A percentile compares a stretch with the other conserved stretches of the same genome.
Evolutionary conservation across 2,888 invertebrate genomes (phyloP).

Genomic region (Timema podura): DNA sequence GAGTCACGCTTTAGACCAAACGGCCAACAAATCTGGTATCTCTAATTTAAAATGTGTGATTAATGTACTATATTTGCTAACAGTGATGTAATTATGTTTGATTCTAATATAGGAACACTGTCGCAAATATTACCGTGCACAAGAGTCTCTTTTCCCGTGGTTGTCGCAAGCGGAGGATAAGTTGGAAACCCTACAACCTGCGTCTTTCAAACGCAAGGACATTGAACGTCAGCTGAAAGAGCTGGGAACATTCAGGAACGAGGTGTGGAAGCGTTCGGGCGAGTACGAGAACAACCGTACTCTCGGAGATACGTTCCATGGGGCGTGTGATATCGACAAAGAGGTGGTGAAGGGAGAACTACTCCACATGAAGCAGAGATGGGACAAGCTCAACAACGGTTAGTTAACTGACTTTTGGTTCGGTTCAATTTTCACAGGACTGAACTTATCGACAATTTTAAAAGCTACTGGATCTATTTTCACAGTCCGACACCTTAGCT

Average conservation of each 20-base stretch:
- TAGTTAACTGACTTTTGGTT: too few relatives aligned
- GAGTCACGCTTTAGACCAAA: too few relatives aligned
- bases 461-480: too few relatives aligned
- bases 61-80: too few relatives aligned
- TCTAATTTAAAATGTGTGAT: too few relatives aligned
- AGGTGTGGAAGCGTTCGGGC: constrained; percentile 89
- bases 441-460: too few relatives aligned
- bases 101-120: constrained; percentile 75
- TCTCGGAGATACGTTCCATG: constrained; percentile 82
- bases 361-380: constrained; percentile 75
- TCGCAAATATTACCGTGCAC: constrained; percentile 80
- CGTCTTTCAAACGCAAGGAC: constrained; percentile 77
- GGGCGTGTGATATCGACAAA: constrained; percentile 85
- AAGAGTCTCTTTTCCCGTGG: constrained; percentile 87
- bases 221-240: constrained; percentile 85
- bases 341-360: constrained; percentile 82
- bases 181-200: constrained; percentile 69
- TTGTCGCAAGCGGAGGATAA: constrained; percentile 81
- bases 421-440: too few relatives aligned
- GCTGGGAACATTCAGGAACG: constrained; percentile 83
- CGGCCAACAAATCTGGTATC: too few relatives aligned
- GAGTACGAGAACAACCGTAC: constrained; percentile 87
- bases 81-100: too few relatives aligned
- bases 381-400: constrained; percentile 89
- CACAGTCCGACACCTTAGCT: too few relatives aligned